phyloP scores from a whole-genome alignment of 2,888 invertebrate species.

The Aspidiotus rigidus region DNA sequence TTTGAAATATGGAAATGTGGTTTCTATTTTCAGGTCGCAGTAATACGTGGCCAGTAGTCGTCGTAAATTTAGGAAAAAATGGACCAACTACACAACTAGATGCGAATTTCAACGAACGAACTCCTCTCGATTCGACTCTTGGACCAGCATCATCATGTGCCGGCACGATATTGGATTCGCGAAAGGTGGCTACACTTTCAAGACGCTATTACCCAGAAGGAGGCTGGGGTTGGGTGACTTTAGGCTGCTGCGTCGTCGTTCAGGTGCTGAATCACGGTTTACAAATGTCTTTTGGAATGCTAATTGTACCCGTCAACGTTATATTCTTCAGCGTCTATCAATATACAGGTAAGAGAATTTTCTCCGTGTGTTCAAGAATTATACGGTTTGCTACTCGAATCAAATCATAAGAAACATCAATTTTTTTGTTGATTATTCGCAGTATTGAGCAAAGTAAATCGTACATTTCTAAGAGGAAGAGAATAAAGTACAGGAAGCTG shows the following conservation, averaged over 20 bases:
- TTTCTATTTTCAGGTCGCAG: slow-evolving; percentile 33
- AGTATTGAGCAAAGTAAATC: no score
- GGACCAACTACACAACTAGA: slow-evolving; percentile 35
- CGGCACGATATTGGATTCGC: slow-evolving; percentile 35
- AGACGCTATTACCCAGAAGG: slow-evolving; percentile 81
- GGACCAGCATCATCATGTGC: slow-evolving; percentile 20
- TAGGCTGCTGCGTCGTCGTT: slow-evolving; percentile 61
- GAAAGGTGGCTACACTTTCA: slow-evolving; percentile 48
- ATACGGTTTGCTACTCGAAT: no score
- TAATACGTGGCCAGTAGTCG: slow-evolving; percentile 38
- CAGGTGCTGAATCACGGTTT: slow-evolving; percentile 67
- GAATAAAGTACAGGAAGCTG: no score
- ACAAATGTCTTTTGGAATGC: slow-evolving; percentile 56
- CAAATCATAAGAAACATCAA: no score
- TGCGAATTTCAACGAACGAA: slow-evolving; percentile 33
- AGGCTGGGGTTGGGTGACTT: slow-evolving; percentile 78
- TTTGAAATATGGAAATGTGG: no score
- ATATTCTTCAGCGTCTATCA: slow-evolving; percentile 35
- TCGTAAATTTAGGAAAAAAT: slow-evolving; percentile 36
- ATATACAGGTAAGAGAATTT: slow-evolving; percentile 36
- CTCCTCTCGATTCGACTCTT: slow-evolving; percentile 20
- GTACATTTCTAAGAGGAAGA: no score
- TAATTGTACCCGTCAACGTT: slow-evolving; percentile 54
- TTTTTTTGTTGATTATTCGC: no score
- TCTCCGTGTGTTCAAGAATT: no score